Base-by-base conservation (phyloP, 2,113 vertebrate genomes). In the Peromyscus californicus region DNA sequence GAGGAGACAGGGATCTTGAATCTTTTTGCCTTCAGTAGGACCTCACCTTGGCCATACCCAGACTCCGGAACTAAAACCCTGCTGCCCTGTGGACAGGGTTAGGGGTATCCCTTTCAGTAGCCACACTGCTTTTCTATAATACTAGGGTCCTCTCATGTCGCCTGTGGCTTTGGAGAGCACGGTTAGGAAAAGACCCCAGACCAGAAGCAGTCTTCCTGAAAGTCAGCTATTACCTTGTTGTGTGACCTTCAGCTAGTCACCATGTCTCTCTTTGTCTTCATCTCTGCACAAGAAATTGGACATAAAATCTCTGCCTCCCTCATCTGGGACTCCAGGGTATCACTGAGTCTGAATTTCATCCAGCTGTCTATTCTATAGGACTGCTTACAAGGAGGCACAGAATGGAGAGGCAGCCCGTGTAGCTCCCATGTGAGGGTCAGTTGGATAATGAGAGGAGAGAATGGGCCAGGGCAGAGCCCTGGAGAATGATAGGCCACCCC, bases 81-180 rank as follows among this genome's bases (percentile, higher is more conserved):
- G 13, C 59, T 86, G 59, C 90, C 63, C 4, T 59, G 6, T 92
- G n/a, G 57, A 59, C 26, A 31, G 76, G n/a, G 19, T 13, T 90
- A 33, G 16, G 45, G 89, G 21, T 87, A 7, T 87, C 36, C 69
- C 24, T 86, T 33, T 90, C n/a, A 91, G 54, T 90, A 92, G 67
- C n/a, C 61, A 82, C 67, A 74, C 54, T 96, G 74, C 72, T 67
- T 94, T 94, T 85, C 48, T 72, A 51, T 96, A 95, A 61, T 72
- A 70, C 22, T 75, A 51, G 45, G 36, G n/a, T 51, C 29, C 24
- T 76, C 51, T 39, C 39, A 45, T 67, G 9, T 84, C 45, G 29
- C 63, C 69, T 65, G 31, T 61, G 75, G 21, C 86, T 88, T 83
- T 94, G 31, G 80, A 95, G 36, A 95, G 39, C 63, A 91, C 78